Evolutionary conservation across 2,113 vertebrate species (phyloP).

Genomic region (Istiophorus platypterus): DNA sequence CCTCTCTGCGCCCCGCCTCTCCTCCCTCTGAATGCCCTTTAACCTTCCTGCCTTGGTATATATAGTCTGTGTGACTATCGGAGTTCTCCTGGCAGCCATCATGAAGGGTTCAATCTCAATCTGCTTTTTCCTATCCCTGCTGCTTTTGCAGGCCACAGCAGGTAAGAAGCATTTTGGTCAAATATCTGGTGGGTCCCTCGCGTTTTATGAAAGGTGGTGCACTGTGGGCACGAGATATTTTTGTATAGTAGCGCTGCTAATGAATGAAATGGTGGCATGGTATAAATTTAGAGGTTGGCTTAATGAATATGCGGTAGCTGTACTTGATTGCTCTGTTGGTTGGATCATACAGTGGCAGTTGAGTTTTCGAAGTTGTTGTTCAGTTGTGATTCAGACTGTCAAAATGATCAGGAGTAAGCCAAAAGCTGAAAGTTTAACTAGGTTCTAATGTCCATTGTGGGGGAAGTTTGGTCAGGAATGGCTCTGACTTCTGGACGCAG

Average conservation of each 20-base stretch:
- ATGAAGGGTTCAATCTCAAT: conserved; percentile 84
- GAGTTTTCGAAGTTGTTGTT: conserved; percentile 4
- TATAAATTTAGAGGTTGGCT: conserved; percentile 9
- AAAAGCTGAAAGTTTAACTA: neutral
- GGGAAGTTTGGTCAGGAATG: conserved; percentile 6
- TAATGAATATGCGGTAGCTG: neutral
- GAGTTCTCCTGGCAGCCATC: conserved; percentile 87
- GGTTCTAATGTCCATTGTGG: conserved; percentile 12
- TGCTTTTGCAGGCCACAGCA: conserved; percentile 82
- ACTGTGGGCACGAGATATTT: neutral
- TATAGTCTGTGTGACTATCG: conserved; percentile 79
- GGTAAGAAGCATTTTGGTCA: conserved; percentile 73
- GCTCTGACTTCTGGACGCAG: neutral
- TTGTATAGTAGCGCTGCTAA: neutral
- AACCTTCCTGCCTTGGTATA: conserved; percentile 84
- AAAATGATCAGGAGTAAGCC: neutral
- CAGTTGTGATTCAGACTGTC: conserved; percentile 7
- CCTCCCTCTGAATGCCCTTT: conserved; percentile 72
- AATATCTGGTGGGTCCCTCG: neutral
- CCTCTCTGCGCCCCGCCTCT: conserved; percentile 63
- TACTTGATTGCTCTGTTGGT: neutral
- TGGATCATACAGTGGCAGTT: neutral
- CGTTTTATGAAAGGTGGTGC: conserved; percentile 1
- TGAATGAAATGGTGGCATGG: conserved; percentile 24
- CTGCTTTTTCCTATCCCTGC: conserved; percentile 83